Conservation (phyloP, 2,113 vertebrate genomes). For the Ceuthmochares aereus region DNA sequence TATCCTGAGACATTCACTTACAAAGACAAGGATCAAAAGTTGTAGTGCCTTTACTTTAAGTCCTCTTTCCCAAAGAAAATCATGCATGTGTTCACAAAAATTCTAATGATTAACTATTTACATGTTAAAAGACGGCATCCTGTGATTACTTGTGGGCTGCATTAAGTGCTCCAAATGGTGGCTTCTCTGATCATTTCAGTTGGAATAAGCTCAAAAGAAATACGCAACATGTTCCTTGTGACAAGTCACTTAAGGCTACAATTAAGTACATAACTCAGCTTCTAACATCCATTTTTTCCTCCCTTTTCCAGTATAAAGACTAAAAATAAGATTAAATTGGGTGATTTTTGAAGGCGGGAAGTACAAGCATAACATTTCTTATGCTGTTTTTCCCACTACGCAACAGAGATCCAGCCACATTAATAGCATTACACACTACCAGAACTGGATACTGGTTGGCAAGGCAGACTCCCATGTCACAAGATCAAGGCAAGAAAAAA, state of each 20-base stretch:
- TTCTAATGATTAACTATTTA: neutral
- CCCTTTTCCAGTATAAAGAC: slow-evolving; percentile 2
- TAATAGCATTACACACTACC: neutral
- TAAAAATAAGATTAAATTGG: slow-evolving; percentile 36
- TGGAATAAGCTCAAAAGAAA: slow-evolving; percentile 33
- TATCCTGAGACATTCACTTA: neutral
- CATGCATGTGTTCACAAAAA: neutral
- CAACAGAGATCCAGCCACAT: neutral
- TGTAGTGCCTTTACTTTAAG: neutral
- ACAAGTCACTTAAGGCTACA: neutral
- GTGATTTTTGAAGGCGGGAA: slow-evolving; percentile 7
- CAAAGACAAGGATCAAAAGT: neutral
- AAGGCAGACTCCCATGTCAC: neutral
- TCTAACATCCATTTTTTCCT: neutral
- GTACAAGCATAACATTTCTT: neutral
- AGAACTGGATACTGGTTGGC: neutral
- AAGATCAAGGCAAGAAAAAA: neutral
- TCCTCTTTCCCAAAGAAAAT: neutral
- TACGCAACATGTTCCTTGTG: neutral
- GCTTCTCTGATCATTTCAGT: neutral
- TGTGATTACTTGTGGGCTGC: neutral
- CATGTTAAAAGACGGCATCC: neutral
- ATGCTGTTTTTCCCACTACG: neutral
- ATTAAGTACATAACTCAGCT: neutral
- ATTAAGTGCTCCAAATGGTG: neutral